These are phyloP conservation scores for Naso thynnoides DNA, from an alignment of 2,797 vertebrate genomes.

Conservation along the genomic window DNA sequence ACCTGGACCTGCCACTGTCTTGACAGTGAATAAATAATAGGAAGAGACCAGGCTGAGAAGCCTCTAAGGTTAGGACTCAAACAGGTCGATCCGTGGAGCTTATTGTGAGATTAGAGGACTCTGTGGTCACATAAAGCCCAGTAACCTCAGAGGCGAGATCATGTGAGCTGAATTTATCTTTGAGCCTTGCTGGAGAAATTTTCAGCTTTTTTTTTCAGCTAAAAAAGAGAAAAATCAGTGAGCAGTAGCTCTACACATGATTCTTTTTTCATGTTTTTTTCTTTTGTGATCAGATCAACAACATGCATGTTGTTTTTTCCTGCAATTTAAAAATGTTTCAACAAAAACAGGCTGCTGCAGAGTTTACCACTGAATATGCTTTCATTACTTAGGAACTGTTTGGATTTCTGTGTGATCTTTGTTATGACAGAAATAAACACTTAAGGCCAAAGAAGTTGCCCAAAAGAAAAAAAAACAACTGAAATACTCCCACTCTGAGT, in stretches of 20 bases:
- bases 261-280: background rate
- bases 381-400: constrained; percentile 31
- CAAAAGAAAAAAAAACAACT: constrained; percentile 33
- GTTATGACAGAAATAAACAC: constrained; percentile 19
- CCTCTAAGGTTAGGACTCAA: constrained; percentile 55
- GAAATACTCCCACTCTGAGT: constrained; percentile 52
- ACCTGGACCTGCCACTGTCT: constrained; percentile 50
- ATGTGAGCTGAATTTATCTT: constrained; percentile 55
- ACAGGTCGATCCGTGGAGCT: constrained; percentile 57
- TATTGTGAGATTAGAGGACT: constrained; percentile 61
- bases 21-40: constrained; percentile 60
- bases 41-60: constrained; percentile 41
- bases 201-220: constrained; percentile 23
- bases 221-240: constrained; percentile 16
- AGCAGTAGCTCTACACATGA: constrained; percentile 6
- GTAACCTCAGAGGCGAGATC: constrained; percentile 57
- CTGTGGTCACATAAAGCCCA: constrained; percentile 57
- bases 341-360: background rate
- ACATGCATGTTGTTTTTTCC: constrained; percentile 3
- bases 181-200: constrained; percentile 48
- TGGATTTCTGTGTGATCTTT: background rate
- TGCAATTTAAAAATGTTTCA: background rate
- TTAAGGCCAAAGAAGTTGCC: constrained; percentile 40
- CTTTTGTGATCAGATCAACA: constrained; percentile 28
- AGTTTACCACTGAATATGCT: constrained; percentile 36